Base-by-base conservation (phyloP, 1,140 invertebrate species). In the Pseudomyrmex flavicornis region DNA sequence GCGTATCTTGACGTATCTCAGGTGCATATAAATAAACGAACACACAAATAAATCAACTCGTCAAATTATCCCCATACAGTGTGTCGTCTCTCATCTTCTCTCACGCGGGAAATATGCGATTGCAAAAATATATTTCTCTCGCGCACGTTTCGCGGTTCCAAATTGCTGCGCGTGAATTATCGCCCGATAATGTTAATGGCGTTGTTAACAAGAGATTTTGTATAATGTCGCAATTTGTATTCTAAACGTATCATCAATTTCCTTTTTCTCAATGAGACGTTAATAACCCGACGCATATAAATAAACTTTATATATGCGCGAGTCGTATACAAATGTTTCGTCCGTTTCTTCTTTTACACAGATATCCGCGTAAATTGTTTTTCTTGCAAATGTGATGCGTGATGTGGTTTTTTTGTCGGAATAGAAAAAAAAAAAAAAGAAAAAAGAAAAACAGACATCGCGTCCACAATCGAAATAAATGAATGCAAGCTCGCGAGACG, bases 381-480 rank as follows among this genome's bases (percentile, higher is more conserved):
- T 5, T 0, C 35, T 35, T 7, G 35, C 0, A 35, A 35, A 35
- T 7, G 5, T 35, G n/a, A n/a, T n/a, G 35, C 35, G 17, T 22
- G 26, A 22, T 26, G 26, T 0, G 4, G 35, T 7, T 7, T 35
- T 35, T 48, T 35, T 35, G 22, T 70, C 7, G 7, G 15, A 20
- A 35, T 35, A 35, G 17, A 17, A 17, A 17, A 35, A 35, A 35
- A 26, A 26, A 2, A 26, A 3, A 26, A 26, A 26, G 0, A 22
- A 22, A 26, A 26, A n/a, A n/a, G 1, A 26, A 15, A 69, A 79
- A 48, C 17, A 26, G 7, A 12, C 17, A 12, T 15, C 44, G n/a
- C 13, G 54, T 72, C 17, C 44, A 12, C 26, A 80, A 61, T 56
- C 35, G 22, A 72, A 59, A 59, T 35, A 72, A 59, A 59, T 35